Base-by-base conservation (phyloP, 2,888 invertebrate species). In the Norana najaformis region DNA sequence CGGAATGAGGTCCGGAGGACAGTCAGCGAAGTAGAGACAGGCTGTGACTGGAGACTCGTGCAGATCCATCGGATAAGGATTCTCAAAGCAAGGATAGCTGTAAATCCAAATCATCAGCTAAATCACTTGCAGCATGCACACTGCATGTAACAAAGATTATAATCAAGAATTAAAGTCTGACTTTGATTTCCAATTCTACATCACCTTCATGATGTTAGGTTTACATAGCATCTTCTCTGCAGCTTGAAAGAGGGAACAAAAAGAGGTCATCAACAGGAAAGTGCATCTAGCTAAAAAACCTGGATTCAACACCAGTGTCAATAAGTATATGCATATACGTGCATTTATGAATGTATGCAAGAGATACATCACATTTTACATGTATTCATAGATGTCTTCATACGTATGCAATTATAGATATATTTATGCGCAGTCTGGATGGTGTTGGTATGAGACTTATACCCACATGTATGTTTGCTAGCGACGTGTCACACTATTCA, bases 31-130 rank as follows among this genome's bases (percentile, higher is more conserved):
- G 96, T 99, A 99, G 91, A 97, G 97, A 95, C 98, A 98, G 95
- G 97, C 98, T 90, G 99, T 99, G 94, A 99, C 99, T 39, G 98
- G 97, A 90, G 98, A 98, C 96, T 99, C 99, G 96, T 99, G 99
- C 93, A 99, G 96, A 96, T 99, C 99, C 98, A 99, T 99, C 92
- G 99, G 98, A 96, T 99, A 99, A 88, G 99, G 99, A 96, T 99
- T 99, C 96, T 99, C 99, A 96, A 99, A 98, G 95, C 98, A 98
- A 38, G 99, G 99, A 96, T 98, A 99, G 36, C 96, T 96, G 93
- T 83, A 11, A 47, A 88, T 38, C 36, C 20, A 88, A 88, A 35
- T 8, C 88, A 88, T 1, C 13, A 83, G 35, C 83, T 23, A 8
- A 38, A 88, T 36, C 38, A 37, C 11, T 37, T 13, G n/a, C 88